Percentiles rank a stretch among this genome's conserved stretches.
These are phyloP conservation scores for Bombyx mori DNA, from an alignment of 1,140 invertebrate species.

Conservation along the genomic window DNA sequence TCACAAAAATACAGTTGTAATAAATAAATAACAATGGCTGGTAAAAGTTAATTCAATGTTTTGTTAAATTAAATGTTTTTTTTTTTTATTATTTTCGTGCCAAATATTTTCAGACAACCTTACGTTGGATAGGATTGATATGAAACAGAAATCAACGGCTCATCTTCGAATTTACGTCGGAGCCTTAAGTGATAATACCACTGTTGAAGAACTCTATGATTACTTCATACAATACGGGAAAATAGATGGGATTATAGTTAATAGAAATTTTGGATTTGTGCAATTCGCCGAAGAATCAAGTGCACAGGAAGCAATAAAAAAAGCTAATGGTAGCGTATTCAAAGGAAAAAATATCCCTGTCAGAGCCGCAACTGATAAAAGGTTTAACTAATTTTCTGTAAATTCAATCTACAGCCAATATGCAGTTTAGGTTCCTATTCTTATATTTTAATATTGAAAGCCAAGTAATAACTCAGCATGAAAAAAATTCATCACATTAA, in stretches of 20 bases:
- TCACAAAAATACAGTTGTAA: not conserved
- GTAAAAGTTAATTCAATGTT: not conserved
- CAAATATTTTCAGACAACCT: constrained; percentile 45
- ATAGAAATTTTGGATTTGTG: constrained; percentile 88
- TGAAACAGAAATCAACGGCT: constrained; percentile 79
- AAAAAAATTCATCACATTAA: no score
- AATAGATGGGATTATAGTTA: constrained; percentile 79
- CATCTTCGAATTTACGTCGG: constrained; percentile 84
- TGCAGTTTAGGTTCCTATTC: no score
- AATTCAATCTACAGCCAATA: no score
- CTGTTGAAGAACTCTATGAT: constrained; percentile 79
- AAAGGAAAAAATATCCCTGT: constrained; percentile 78
- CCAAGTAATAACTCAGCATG: no score
- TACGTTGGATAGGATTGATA: constrained; percentile 49
- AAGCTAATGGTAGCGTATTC: constrained; percentile 78
- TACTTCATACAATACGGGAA: constrained; percentile 81
- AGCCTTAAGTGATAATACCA: constrained; percentile 76
- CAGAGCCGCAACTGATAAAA: constrained; percentile 58
- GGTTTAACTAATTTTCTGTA: no score
- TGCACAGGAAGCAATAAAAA: constrained; percentile 80
- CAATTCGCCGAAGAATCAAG: constrained; percentile 84
- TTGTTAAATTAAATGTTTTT: no score
- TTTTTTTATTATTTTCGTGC: no score
- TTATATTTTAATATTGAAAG: no score
- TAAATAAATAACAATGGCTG: not conserved